Evolutionary conservation across 2,888 invertebrate genomes (phyloP).

Genomic region (Thymelicus lineola): DNA sequence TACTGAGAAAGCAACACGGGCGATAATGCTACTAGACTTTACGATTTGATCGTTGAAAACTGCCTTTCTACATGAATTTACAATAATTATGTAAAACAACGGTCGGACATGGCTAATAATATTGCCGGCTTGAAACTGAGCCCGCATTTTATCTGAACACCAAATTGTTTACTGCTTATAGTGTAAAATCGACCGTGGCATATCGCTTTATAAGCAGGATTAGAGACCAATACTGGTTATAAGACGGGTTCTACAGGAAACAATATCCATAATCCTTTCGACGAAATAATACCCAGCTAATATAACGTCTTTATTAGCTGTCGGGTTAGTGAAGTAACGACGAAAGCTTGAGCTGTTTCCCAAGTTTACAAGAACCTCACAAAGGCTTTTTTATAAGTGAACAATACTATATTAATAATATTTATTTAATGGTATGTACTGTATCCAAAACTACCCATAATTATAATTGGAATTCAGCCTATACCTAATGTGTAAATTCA

Average conservation of each 20-base stretch:
- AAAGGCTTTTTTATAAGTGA: too few relatives aligned
- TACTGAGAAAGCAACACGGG: slow-evolving; percentile 56
- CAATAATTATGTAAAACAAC: slow-evolving; percentile 61
- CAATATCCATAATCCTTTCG: slow-evolving; percentile 12
- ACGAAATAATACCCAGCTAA: not conserved
- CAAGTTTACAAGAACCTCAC: too few relatives aligned
- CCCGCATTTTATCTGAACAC: slow-evolving; percentile 20
- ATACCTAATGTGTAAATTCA: too few relatives aligned
- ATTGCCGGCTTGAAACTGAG: slow-evolving; percentile 21
- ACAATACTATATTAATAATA: too few relatives aligned
- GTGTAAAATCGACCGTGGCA: not conserved
- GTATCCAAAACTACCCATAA: too few relatives aligned
- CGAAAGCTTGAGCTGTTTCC: not conserved
- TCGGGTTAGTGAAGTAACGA: not conserved
- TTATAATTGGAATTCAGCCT: too few relatives aligned
- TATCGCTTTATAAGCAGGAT: not conserved
- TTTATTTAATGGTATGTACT: too few relatives aligned
- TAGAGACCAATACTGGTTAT: not conserved
- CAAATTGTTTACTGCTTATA: slow-evolving; percentile 32
- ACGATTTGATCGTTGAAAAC: slow-evolving; percentile 54
- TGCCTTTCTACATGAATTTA: slow-evolving; percentile 62
- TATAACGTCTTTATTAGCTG: slow-evolving; percentile 3
- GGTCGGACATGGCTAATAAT: slow-evolving; percentile 48
- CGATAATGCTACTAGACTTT: slow-evolving; percentile 48
- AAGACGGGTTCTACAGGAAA: slow-evolving; percentile 9